A percentile compares a stretch with the other conserved stretches of the same genome.
Evolutionary conservation across 2,797 vertebrate genomes (phyloP).

Genomic region (Aselliscus stoliczkanus): DNA sequence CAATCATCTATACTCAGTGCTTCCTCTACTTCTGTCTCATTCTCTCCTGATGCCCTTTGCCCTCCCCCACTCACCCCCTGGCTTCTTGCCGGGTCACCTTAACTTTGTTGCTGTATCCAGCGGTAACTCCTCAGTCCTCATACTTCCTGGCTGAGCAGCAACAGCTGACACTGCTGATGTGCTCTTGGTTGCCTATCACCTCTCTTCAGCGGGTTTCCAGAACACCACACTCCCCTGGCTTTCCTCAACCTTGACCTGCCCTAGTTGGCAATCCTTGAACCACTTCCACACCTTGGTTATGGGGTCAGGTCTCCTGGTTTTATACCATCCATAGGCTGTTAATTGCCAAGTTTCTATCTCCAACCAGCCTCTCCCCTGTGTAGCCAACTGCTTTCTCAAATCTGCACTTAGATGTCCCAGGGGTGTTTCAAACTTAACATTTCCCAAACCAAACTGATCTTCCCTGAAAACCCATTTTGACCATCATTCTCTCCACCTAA

Average conservation of each 20-base stretch:
- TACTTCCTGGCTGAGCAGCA: neutral
- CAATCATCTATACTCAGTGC: too few species aligned
- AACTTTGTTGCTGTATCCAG: neutral
- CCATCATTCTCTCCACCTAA: neutral
- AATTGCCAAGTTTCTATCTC: neutral
- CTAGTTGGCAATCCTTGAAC: neutral
- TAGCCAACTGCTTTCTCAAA: neutral
- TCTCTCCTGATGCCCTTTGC: neutral
- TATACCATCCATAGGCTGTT: neutral
- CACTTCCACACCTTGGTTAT: neutral
- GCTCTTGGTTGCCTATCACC: neutral
- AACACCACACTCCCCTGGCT: neutral
- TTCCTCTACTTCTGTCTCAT: neutral
- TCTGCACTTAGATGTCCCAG: neutral
- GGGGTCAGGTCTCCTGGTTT: neutral
- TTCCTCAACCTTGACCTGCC: neutral
- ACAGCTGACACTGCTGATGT: neutral
- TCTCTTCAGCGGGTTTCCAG: neutral
- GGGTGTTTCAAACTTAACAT: neutral
- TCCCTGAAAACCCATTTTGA: neutral
- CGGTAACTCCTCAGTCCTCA: neutral
- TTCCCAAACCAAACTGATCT: neutral
- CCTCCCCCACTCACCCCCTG: neutral
- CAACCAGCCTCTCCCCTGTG: neutral
- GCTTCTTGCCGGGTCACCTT: neutral